Base-by-base conservation (phyloP, 2,888 invertebrate species). In the Polydrusus tereticollis region DNA sequence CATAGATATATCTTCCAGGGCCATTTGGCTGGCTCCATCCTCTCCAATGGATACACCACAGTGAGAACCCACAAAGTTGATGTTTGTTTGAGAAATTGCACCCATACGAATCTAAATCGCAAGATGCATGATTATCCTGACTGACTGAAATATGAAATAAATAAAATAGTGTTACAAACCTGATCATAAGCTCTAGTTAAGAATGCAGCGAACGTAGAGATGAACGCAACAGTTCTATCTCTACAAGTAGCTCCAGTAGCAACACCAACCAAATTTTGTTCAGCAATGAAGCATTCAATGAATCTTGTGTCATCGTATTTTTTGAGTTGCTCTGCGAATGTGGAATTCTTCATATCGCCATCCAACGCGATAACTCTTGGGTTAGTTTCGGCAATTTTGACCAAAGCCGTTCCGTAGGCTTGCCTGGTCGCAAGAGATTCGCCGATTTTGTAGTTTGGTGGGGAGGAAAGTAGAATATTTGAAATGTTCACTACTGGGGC, bases 11-110 rank as follows among this genome's bases (percentile, higher is more conserved):
- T 99, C 99, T 87, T 99, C 99, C 14, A 99, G 89, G 1, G 96
- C 99, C 99, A 99, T 99, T 88, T 99, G 99, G 66, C 96, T 96
- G 16, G 99, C 98, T 0, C 98, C 98, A 86, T 99, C 98, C 87
- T 98, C 98, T 29, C 98, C 99, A 86, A 99, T 99, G 81, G 96
- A 96, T 21, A 98, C 94, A 45, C 99, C 99, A 85, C 96, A 97
- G 87, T 99, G 99, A 0, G 98, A 98, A 0, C 98, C 98, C 70
- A 88, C 95, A 85, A 98, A 94, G 87, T 99, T 99, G 21, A 96
- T 93, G 86, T 99, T 98, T 21, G 96, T 94, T 88, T 97, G 97
- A 38, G 98, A 98, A 84, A 99, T 97, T 52, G 99, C 99, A 16
- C 96, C 99, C 99, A 99, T 99, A 75, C 99, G 94, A 84, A 99